Evolutionary conservation across 2,888 invertebrate species (phyloP).

Genomic region (Timema cristinae): DNA sequence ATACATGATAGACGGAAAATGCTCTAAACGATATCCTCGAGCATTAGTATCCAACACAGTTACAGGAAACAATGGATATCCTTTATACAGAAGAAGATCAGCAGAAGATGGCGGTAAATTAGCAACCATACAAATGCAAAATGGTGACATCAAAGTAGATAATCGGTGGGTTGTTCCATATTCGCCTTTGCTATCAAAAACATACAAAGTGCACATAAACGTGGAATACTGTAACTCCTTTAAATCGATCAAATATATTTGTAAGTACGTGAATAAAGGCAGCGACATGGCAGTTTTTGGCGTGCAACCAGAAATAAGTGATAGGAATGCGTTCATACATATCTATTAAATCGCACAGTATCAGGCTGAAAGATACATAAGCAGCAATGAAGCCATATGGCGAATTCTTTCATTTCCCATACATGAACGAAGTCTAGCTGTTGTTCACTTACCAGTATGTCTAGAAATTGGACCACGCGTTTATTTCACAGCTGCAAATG

Average conservation of each 20-base stretch:
- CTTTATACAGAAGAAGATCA: conserved; percentile 21
- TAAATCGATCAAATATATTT: conserved; percentile 36
- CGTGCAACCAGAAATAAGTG: conserved; percentile 20
- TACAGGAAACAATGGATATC: conserved; percentile 18
- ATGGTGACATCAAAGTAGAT: conserved; percentile 32
- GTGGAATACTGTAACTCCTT: conserved; percentile 32
- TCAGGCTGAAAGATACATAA: conserved; percentile 31
- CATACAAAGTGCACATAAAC: conserved; percentile 26
- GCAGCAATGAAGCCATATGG: conserved; percentile 31
- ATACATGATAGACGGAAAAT: conserved; percentile 20
- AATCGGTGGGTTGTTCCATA: conserved; percentile 40
- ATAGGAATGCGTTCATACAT: conserved; percentile 19
- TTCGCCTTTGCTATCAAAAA: conserved; percentile 18
- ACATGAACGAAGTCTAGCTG: conserved; percentile 31
- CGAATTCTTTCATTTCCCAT: conserved; percentile 27
- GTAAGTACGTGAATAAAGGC: conserved; percentile 21
- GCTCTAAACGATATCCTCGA: conserved; percentile 22
- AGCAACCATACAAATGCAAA: conserved; percentile 15
- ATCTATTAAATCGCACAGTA: conserved; percentile 28
- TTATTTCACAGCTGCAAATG: conserved; percentile 22
- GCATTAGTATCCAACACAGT: conserved; percentile 19
- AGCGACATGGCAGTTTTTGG: conserved; percentile 36
- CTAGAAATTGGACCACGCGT: conserved; percentile 21
- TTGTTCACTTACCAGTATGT: conserved; percentile 22
- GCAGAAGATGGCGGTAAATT: conserved; percentile 18